These are phyloP conservation scores for Sula dactylatra DNA, from an alignment of 2,113 vertebrate species.

Conservation along the genomic window DNA sequence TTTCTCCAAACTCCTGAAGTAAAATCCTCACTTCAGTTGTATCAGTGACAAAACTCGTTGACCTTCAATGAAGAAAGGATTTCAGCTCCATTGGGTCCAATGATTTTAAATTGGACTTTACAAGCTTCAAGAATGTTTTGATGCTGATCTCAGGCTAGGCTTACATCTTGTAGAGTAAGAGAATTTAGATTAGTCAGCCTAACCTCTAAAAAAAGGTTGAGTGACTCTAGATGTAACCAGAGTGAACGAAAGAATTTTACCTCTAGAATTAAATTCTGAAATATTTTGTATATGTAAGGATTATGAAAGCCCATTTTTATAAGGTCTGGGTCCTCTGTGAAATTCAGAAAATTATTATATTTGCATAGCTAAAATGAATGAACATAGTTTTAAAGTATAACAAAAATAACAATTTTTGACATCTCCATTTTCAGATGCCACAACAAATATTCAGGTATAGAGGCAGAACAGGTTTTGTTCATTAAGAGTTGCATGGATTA, in stretches of 20 bases:
- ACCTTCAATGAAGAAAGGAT: not conserved
- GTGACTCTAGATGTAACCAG: not conserved
- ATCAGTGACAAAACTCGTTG: not conserved
- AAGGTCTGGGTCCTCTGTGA: not conserved
- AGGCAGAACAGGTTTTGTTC: conserved; percentile 46
- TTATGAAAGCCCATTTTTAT: not conserved
- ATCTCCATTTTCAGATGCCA: conserved; percentile 45
- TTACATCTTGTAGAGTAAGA: not conserved
- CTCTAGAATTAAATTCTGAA: not conserved
- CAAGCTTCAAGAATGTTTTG: not conserved
- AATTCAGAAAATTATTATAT: conserved; percentile 45
- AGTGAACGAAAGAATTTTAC: not conserved
- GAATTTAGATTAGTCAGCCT: not conserved
- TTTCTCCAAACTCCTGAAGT: not conserved
- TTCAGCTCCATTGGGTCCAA: not conserved
- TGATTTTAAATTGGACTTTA: not conserved
- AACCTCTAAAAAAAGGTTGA: not conserved
- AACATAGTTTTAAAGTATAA: conserved; percentile 13
- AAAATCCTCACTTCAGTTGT: not conserved
- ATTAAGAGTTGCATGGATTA: conserved; percentile 60
- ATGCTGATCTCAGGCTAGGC: not conserved
- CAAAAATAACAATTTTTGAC: conserved; percentile 20
- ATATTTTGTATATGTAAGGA: not conserved
- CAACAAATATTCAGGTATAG: conserved; percentile 59
- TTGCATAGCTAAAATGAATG: conserved; percentile 54